phyloP scores from a whole-genome alignment of 2,888 invertebrate species.

The Meteorus colon region DNA sequence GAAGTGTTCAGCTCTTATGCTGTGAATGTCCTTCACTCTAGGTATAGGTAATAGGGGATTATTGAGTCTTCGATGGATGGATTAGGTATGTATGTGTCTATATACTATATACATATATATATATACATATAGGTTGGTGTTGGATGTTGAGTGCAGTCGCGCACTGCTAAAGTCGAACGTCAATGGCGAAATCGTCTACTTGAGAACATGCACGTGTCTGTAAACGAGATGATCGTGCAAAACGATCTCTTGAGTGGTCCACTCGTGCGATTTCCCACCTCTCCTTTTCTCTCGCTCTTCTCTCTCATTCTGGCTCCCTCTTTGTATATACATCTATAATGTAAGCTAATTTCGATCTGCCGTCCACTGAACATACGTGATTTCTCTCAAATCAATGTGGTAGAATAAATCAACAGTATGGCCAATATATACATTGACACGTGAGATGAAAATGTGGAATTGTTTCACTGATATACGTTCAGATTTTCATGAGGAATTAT shows the following conservation, averaged over 20 bases:
- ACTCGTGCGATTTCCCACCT: conserved; percentile 8
- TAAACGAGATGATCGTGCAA: conserved; percentile 29
- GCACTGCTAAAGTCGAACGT: conserved; percentile 24
- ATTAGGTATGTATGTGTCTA: conserved; percentile 37
- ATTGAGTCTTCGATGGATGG: conserved; percentile 28
- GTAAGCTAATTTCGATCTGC: not conserved
- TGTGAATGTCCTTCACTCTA: not conserved
- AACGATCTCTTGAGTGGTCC: conserved; percentile 30
- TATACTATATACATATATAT: not conserved
- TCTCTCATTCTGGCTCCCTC: no score
- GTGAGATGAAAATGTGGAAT: no score
- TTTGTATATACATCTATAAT: not conserved
- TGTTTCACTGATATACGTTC: no score
- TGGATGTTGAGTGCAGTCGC: conserved; percentile 18
- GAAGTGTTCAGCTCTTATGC: not conserved
- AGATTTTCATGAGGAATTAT: no score
- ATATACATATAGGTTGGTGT: not conserved
- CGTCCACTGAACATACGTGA: conserved; percentile 10
- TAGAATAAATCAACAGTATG: not conserved
- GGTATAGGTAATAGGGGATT: not conserved
- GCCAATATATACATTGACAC: not conserved
- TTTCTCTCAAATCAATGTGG: not conserved
- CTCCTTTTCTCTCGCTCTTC: not conserved
- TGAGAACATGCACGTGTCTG: conserved; percentile 23
- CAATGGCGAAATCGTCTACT: conserved; percentile 26